Base-by-base conservation (phyloP, 2,113 vertebrate species). In the Ardeotis arabs region DNA sequence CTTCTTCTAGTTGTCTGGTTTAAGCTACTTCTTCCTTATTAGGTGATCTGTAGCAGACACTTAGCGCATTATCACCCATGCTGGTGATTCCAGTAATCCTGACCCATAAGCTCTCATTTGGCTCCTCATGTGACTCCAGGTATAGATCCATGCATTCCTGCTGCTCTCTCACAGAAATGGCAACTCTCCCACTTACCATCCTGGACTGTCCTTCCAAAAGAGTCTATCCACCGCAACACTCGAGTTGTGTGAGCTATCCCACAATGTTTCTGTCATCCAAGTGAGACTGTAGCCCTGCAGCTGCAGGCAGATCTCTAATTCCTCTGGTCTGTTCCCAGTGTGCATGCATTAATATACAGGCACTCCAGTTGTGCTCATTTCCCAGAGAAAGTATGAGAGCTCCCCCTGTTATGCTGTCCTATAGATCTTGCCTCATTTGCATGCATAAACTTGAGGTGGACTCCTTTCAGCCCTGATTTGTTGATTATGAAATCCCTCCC, bases 271-370 rank as follows among this genome's bases (percentile, higher is more conserved):
- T 81, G 25, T 33, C 8, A 50, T 22, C 4, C 14, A 39, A 44
- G 10, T 45, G 50, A 84, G 23, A 75, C 14, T 9, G 7, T 9
- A 70, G 18, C 21, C 17, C 24, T 76, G 29, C 16, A 74, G 7
- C 5, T 70, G 13, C 31, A 66, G 31, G 15, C 23, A 84, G 39
- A 60, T 0, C 0, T 74, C 14, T 44, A 1, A 0, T 75, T 70
- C n/a, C 44, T 55, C 20, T 10, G 45, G 31, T 52, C 89, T 73
- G 13, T 53, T 84, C 14, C 41, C 14, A 72, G 4, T 28, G 31
- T 15, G 8, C 4, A 20, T n/a, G 6, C 8, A 22, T 19, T 45
- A 52, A 37, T 49, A 17, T 60, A 50, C 4, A 60, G 17, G 9
- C 14, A 24, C 50, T 83, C 14, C 31, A 27, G 33, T 9, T 50